A percentile compares a stretch with the other conserved stretches of the same genome.
These are phyloP conservation scores for Zapornia atra DNA, from an alignment of 2,113 vertebrate species.

Conservation along the genomic window DNA sequence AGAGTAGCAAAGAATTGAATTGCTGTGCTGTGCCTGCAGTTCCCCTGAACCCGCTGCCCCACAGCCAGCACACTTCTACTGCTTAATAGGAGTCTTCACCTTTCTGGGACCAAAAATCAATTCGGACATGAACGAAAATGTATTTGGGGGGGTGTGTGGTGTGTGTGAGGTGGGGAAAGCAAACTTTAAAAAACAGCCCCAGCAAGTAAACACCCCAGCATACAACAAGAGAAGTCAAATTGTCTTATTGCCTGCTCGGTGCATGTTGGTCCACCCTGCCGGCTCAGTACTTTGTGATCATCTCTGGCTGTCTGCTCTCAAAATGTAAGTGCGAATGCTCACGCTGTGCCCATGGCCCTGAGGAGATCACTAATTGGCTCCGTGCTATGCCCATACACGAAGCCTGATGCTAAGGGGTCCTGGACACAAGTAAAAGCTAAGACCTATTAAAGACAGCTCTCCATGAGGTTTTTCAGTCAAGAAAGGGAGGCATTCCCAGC, in stretches of 20 bases:
- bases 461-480: background rate
- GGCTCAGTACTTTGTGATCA: background rate
- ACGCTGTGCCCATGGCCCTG: background rate
- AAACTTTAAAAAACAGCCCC: background rate
- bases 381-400: background rate
- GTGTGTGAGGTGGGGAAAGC: background rate
- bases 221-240: background rate
- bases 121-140: background rate
- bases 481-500: fast-evolving
- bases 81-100: background rate
- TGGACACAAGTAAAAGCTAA: background rate
- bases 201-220: background rate
- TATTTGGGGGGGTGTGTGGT: background rate
- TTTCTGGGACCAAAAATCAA: constrained; percentile 3
- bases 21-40: background rate
- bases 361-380: constrained; percentile 38
- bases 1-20: background rate
- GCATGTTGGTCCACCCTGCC: background rate
- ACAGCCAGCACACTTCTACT: background rate
- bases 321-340: background rate
- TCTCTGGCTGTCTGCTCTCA: constrained; percentile 16
- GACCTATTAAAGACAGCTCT: background rate
- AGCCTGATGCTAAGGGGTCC: background rate
- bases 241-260: background rate
- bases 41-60: background rate